phyloP scores from a whole-genome alignment of 2,888 invertebrate species.

The Euspilapteryx auroguttella region DNA sequence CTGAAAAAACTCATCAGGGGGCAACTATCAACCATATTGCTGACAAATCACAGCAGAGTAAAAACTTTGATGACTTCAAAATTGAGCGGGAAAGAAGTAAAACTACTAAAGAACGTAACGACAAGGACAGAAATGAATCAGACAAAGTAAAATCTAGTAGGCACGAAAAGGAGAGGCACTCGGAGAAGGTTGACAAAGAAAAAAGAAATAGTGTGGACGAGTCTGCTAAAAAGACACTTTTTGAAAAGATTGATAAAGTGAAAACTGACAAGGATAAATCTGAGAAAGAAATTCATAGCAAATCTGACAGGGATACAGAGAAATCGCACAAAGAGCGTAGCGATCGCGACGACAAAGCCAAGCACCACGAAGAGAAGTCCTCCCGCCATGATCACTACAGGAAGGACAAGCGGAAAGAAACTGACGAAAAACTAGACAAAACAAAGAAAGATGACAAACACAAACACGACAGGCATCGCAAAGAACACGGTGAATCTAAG shows the following conservation, averaged over 20 bases:
- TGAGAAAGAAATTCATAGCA: slow-evolving; percentile 7
- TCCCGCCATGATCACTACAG: slow-evolving; percentile 50
- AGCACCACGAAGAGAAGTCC: slow-evolving; percentile 31
- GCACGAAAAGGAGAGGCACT: slow-evolving; percentile 41
- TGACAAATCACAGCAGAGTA: not conserved
- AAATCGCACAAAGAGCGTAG: slow-evolving; percentile 21
- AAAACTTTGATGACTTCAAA: not conserved
- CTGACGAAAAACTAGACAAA: slow-evolving; percentile 23
- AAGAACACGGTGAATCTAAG: slow-evolving; percentile 33
- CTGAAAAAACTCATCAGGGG: too few relatives aligned
- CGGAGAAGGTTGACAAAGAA: slow-evolving; percentile 30
- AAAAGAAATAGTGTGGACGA: slow-evolving; percentile 22
- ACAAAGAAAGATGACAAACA: slow-evolving; percentile 50
- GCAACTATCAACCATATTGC: too few relatives aligned
- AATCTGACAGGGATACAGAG: slow-evolving; percentile 24
- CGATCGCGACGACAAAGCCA: slow-evolving; percentile 32
- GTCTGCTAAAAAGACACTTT: slow-evolving; percentile 15
- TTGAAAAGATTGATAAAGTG: slow-evolving; percentile 20
- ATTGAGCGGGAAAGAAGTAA: slow-evolving; percentile 42
- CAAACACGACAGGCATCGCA: slow-evolving; percentile 38
- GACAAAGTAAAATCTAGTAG: slow-evolving; percentile 22
- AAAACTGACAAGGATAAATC: slow-evolving; percentile 20
- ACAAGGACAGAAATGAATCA: slow-evolving; percentile 23
- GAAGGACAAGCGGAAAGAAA: slow-evolving; percentile 30
- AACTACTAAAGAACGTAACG: slow-evolving; percentile 31